A percentile compares a stretch with the other conserved stretches of the same genome.
phyloP scores from a whole-genome alignment of 1,140 invertebrate species.

The Saccostrea glomerata region DNA sequence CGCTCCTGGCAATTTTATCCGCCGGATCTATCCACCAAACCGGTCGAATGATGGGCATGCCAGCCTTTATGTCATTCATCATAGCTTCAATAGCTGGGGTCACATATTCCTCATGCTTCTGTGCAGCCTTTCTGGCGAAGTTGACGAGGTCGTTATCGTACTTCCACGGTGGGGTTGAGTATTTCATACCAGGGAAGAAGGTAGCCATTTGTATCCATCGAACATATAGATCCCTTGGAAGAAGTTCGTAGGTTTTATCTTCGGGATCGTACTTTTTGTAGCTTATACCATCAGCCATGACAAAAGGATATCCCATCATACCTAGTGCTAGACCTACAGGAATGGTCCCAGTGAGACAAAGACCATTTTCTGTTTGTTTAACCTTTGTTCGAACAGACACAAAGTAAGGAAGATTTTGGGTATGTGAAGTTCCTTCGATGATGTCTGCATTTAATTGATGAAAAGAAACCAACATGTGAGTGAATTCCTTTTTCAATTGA shows the following conservation, averaged over 20 bases:
- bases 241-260: constrained; percentile 71
- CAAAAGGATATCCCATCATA: constrained; percentile 90
- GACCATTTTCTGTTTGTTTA: neutral
- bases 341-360: constrained; percentile 81
- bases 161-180: constrained; percentile 92
- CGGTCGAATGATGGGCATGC: constrained; percentile 84
- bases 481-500: constrained; percentile 57
- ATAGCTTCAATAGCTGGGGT: constrained; percentile 80
- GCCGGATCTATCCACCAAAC: constrained; percentile 94
- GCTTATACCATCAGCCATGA: constrained; percentile 84
- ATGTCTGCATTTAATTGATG: constrained; percentile 48
- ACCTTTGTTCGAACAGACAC: constrained; percentile 58
- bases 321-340: constrained; percentile 90
- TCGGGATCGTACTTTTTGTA: neutral
- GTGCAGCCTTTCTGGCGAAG: constrained; percentile 84
- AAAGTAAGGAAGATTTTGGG: constrained; percentile 62
- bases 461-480: constrained; percentile 59
- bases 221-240: constrained; percentile 90
- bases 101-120: constrained; percentile 84
- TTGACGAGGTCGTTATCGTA: constrained; percentile 85
- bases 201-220: constrained; percentile 93
- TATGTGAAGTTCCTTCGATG: constrained; percentile 65
- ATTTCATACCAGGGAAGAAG: constrained; percentile 93
- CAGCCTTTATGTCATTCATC: constrained; percentile 85
- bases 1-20: constrained; percentile 87